Conservation (phyloP, 1,140 invertebrate species). For the Danaus plexippus region DNA sequence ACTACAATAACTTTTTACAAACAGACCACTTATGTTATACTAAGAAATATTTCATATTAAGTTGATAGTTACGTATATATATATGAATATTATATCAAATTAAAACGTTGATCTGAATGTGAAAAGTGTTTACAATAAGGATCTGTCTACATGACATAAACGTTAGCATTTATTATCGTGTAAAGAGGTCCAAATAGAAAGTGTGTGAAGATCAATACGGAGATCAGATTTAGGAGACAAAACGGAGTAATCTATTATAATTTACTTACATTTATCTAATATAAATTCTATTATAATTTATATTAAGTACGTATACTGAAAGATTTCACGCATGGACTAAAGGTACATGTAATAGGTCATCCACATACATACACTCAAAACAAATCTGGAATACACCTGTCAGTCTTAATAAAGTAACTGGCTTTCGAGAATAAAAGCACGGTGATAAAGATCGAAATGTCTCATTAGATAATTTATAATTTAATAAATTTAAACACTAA, state of each 20-base stretch:
- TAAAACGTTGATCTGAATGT: slow-evolving; percentile 4
- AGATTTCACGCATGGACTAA: slow-evolving; percentile 66
- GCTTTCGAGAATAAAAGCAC: slow-evolving; percentile 39
- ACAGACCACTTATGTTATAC: no score
- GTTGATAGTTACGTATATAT: slow-evolving; percentile 1
- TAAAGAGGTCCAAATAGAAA: slow-evolving; percentile 44
- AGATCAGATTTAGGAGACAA: slow-evolving; percentile 56
- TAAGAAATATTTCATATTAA: no score
- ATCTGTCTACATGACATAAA: slow-evolving; percentile 34
- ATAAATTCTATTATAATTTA: slow-evolving; percentile 70
- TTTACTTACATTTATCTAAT: slow-evolving; percentile 69
- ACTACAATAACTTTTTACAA: no score
- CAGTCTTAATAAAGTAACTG: slow-evolving; percentile 68
- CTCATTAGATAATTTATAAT: slow-evolving; percentile 42
- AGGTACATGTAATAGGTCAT: slow-evolving; percentile 51
- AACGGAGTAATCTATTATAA: slow-evolving; percentile 56
- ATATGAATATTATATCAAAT: slow-evolving; percentile 7
- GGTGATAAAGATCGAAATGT: slow-evolving; percentile 37
- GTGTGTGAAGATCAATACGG: slow-evolving; percentile 14
- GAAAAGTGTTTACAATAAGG: slow-evolving; percentile 22
- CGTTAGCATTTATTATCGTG: slow-evolving; percentile 19
- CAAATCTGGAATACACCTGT: slow-evolving; percentile 62
- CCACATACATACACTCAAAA: slow-evolving; percentile 47
- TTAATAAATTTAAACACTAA: slow-evolving; percentile 64
- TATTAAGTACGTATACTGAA: slow-evolving; percentile 72